Conservation (phyloP, 2,888 invertebrate species). For the Hymenopus coronatus region DNA sequence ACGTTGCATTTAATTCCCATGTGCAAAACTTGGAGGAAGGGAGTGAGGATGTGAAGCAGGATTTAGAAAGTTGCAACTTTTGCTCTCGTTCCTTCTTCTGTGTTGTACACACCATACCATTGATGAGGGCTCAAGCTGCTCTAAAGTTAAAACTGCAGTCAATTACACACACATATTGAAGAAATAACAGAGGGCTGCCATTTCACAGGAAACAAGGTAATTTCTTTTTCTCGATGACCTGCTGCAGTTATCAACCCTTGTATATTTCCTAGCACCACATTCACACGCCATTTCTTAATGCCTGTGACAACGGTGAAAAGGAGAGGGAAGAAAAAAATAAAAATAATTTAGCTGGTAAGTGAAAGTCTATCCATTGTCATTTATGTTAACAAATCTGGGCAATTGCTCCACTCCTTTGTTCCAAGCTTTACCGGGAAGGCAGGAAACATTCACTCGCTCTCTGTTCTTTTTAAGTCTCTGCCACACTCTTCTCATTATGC, state of each 20-base stretch:
- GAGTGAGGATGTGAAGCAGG: slow-evolving; percentile 22
- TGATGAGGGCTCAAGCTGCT: neutral
- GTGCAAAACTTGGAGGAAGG: slow-evolving; percentile 31
- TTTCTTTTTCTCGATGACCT: neutral
- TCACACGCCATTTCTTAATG: slow-evolving; percentile 8
- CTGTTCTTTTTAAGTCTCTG: slow-evolving; percentile 31
- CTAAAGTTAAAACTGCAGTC: slow-evolving; percentile 11
- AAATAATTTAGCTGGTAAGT: slow-evolving; percentile 1
- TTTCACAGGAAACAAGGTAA: slow-evolving; percentile 3
- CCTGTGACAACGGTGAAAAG: neutral
- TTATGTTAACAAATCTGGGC: slow-evolving; percentile 12
- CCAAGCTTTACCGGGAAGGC: slow-evolving; percentile 32
- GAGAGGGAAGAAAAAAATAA: neutral
- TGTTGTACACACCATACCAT: slow-evolving; percentile 8
- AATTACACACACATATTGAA: slow-evolving; percentile 16
- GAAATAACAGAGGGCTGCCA: slow-evolving; percentile 12
- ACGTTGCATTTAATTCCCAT: slow-evolving; percentile 23
- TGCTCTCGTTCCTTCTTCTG: slow-evolving; percentile 13
- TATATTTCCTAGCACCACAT: slow-evolving; percentile 9
- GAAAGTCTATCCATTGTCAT: slow-evolving; percentile 19
- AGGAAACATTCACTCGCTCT: slow-evolving; percentile 29
- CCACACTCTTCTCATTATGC: slow-evolving; percentile 39
- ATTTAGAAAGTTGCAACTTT: neutral
- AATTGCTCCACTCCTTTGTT: slow-evolving; percentile 21
- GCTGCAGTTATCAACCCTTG: slow-evolving; percentile 7